A percentile compares a stretch with the other conserved stretches of the same genome.
phyloP scores from a whole-genome alignment of 2,113 vertebrate species.

The Sisor rabdophorus region DNA sequence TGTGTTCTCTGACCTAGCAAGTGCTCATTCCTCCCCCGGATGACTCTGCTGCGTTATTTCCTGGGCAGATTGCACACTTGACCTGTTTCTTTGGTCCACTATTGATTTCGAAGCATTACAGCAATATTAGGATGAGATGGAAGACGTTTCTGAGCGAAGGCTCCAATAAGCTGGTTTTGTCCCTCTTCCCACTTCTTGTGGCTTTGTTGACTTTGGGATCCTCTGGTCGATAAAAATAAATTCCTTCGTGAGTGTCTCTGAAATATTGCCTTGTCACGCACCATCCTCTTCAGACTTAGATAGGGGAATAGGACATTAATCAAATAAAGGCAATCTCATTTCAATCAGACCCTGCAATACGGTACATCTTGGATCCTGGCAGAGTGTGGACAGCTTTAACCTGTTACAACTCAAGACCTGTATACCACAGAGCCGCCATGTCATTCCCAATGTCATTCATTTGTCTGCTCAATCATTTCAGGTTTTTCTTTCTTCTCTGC shows the following conservation, averaged over 20 bases:
- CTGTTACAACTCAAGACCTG: slow-evolving; percentile 7
- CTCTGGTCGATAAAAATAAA: slow-evolving; percentile 45
- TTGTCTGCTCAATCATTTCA: background rate
- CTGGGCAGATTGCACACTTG: slow-evolving; percentile 64
- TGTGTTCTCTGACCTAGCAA: slow-evolving; percentile 50
- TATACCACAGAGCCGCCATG: slow-evolving; percentile 10
- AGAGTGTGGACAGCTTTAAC: slow-evolving; percentile 22
- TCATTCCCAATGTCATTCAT: slow-evolving; percentile 2
- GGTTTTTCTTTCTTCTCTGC: background rate
- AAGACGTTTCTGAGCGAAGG: slow-evolving; percentile 39
- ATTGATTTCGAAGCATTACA: slow-evolving; percentile 68
- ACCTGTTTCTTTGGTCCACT: slow-evolving; percentile 60
- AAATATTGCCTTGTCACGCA: slow-evolving; percentile 43
- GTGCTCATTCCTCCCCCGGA: slow-evolving; percentile 58
- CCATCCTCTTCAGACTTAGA: slow-evolving; percentile 39
- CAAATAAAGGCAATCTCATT: slow-evolving; percentile 45
- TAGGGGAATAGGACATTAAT: slow-evolving; percentile 41
- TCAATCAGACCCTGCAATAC: slow-evolving; percentile 29
- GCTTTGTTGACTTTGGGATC: slow-evolving; percentile 34
- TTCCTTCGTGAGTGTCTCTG: slow-evolving; percentile 35
- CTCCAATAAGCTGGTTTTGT: slow-evolving; percentile 55
- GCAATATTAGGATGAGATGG: slow-evolving; percentile 53
- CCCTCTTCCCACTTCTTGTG: slow-evolving; percentile 46
- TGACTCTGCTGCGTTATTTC: slow-evolving; percentile 64
- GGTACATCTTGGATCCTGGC: slow-evolving; percentile 8